Evolutionary conservation across 1,140 invertebrate species (phyloP).

Genomic region (Calliphora vicina): DNA sequence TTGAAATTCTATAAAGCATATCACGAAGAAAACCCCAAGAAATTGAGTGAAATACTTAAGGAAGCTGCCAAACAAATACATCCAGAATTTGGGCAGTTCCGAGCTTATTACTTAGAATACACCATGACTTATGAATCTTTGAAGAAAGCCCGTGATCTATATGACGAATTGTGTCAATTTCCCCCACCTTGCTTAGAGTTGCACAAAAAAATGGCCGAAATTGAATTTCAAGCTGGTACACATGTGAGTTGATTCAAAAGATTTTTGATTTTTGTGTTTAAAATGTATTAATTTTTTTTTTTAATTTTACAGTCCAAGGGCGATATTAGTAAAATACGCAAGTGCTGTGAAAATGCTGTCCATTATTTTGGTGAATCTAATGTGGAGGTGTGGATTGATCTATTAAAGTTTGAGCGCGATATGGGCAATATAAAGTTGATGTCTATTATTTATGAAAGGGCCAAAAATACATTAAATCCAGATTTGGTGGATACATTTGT

Average conservation of each 20-base stretch:
- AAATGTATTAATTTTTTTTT: not conserved
- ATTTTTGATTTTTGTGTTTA: not conserved
- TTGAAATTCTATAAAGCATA: slow-evolving; percentile 49
- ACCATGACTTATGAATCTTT: slow-evolving; percentile 51
- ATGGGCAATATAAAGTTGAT: slow-evolving; percentile 54
- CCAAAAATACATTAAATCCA: slow-evolving; percentile 47
- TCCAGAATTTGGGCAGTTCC: slow-evolving; percentile 48
- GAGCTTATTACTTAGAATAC: slow-evolving; percentile 52
- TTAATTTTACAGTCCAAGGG: not conserved
- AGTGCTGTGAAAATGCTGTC: slow-evolving; percentile 54
- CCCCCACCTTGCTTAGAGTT: slow-evolving; percentile 53
- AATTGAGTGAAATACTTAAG: slow-evolving; percentile 50
- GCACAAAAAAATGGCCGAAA: slow-evolving; percentile 52
- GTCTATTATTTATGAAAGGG: slow-evolving; percentile 45
- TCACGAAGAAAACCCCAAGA: slow-evolving; percentile 39
- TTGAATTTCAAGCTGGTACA: slow-evolving; percentile 43
- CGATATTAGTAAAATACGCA: slow-evolving; percentile 40
- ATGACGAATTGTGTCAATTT: slow-evolving; percentile 48
- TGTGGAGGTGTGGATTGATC: slow-evolving; percentile 55
- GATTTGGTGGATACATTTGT: slow-evolving; percentile 43
- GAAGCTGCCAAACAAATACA: slow-evolving; percentile 47
- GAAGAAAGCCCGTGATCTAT: slow-evolving; percentile 49
- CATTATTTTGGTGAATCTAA: slow-evolving; percentile 53
- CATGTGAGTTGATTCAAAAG: slow-evolving; percentile 30
- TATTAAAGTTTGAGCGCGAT: slow-evolving; percentile 56